phyloP scores from a whole-genome alignment of 2,888 invertebrate genomes.

The Yponomeuta sedellus region DNA sequence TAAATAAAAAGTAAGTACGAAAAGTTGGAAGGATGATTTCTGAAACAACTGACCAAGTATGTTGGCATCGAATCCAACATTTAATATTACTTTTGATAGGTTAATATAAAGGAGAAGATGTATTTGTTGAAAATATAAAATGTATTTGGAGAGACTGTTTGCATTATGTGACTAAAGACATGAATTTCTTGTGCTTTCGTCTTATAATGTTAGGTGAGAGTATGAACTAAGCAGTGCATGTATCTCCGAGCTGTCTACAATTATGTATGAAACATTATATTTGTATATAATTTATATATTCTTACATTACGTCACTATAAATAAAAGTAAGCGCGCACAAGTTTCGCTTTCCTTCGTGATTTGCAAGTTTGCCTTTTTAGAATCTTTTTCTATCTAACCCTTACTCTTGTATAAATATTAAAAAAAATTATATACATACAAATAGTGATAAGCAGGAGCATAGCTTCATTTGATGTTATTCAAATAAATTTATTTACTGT shows the following conservation, averaged over 20 bases:
- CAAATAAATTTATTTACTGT: slow-evolving; percentile 21
- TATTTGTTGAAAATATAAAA: too few relatives aligned
- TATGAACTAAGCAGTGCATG: too few relatives aligned
- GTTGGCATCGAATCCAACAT: too few relatives aligned
- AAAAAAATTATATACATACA: slow-evolving; percentile 51
- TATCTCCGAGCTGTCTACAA: too few relatives aligned
- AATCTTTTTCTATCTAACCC: slow-evolving; percentile 50
- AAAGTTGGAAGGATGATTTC: not conserved
- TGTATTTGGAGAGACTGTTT: too few relatives aligned
- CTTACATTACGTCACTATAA: not conserved
- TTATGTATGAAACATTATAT: too few relatives aligned
- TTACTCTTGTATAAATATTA: slow-evolving; percentile 37
- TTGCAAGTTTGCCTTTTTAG: slow-evolving; percentile 67
- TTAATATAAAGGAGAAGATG: too few relatives aligned
- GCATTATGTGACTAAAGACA: too few relatives aligned
- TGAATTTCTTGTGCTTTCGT: too few relatives aligned
- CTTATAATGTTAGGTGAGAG: too few relatives aligned
- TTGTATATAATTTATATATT: not conserved
- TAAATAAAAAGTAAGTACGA: not conserved
- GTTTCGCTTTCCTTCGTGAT: slow-evolving; percentile 64
- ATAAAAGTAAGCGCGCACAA: slow-evolving; percentile 58
- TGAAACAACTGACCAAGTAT: too few relatives aligned
- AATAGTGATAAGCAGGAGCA: slow-evolving; percentile 46
- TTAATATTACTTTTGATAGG: too few relatives aligned
- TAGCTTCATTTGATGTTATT: slow-evolving; percentile 49